Conservation (phyloP, 2,888 invertebrate genomes). For the Galerucella nymphaeae region DNA sequence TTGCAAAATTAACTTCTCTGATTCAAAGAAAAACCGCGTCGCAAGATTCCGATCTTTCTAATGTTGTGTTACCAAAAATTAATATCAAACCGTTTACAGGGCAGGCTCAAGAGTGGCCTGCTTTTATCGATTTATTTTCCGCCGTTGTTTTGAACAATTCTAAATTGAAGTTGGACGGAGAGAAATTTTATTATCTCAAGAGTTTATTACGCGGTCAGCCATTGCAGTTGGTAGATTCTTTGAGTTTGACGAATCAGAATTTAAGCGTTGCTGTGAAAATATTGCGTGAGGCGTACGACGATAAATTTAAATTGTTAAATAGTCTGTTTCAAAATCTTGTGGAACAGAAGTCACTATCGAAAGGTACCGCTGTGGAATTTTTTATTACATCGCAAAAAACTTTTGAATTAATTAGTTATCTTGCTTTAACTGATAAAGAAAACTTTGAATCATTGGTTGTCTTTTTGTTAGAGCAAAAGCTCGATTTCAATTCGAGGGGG, state of each 20-base stretch:
- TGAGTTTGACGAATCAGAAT: constrained; percentile 5
- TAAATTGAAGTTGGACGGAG: background rate
- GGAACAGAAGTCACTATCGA: background rate
- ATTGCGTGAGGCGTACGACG: background rate
- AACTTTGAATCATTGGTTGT: constrained; percentile 3
- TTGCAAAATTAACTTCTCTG: too few relatives aligned
- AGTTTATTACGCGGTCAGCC: background rate
- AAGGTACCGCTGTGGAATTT: constrained; percentile 16
- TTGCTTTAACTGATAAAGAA: constrained; percentile 3
- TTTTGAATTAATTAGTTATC: background rate
- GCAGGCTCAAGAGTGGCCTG: background rate
- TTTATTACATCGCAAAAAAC: background rate
- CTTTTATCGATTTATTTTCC: constrained; percentile 8
- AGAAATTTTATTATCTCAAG: constrained; percentile 14
- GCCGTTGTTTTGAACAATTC: constrained; percentile 6
- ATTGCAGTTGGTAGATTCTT: constrained; percentile 7
- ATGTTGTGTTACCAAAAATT: background rate
- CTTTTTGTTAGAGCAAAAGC: background rate
- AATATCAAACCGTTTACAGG: background rate
- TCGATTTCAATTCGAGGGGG: background rate
- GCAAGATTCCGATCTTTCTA: too few relatives aligned
- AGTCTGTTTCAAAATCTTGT: background rate
- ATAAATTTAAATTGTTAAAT: constrained; percentile 7
- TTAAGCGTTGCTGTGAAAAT: background rate
- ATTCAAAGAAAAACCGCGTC: too few relatives aligned